Conservation (phyloP, 2,113 vertebrate genomes). For the Mionectes macconnelli region DNA sequence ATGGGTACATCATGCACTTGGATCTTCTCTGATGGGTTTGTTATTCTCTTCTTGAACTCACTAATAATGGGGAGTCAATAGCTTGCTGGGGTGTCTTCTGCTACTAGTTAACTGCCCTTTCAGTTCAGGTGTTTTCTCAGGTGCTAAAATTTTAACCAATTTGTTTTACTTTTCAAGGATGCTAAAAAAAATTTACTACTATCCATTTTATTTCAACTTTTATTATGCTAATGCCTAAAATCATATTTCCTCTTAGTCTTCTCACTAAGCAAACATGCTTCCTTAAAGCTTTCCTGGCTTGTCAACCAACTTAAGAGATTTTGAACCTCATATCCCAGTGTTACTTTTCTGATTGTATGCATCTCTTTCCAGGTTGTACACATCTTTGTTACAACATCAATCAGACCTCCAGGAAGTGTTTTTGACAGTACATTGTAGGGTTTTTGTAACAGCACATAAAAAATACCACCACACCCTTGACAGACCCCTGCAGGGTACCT, state of each 20-base stretch:
- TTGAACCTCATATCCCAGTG: neutral
- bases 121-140: neutral
- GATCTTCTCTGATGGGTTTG: neutral
- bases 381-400: neutral
- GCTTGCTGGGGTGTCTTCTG: neutral
- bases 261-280: neutral
- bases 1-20: neutral
- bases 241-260: neutral
- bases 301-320: neutral
- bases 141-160: neutral
- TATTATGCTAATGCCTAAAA: neutral
- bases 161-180: neutral
- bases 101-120: neutral
- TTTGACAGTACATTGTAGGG: neutral
- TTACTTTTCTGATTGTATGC: neutral
- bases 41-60: neutral
- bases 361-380: neutral
- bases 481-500: neutral
- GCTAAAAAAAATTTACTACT: neutral
- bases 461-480: neutral
- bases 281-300: neutral
- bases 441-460: neutral
- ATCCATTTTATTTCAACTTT: neutral
- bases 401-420: neutral
- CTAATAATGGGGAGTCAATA: neutral